phyloP scores from a whole-genome alignment of 2,888 invertebrate species.

The Spatulosminthurus flaviceps region DNA sequence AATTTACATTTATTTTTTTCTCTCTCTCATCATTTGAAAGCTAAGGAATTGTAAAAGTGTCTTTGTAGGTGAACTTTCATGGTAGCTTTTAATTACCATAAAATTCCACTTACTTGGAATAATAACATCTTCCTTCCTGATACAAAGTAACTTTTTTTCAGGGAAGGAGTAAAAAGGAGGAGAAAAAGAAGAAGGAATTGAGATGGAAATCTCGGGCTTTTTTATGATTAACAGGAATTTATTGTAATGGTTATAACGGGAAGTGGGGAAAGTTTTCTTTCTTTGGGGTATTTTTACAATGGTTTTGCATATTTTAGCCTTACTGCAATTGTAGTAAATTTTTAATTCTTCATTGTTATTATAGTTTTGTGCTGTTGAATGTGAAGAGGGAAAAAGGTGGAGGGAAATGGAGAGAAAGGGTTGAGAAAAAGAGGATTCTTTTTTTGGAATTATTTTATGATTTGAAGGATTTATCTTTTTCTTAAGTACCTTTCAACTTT shows the following conservation, averaged over 20 bases:
- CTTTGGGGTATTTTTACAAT: neutral
- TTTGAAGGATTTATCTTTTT: too few species aligned
- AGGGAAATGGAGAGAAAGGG: too few species aligned
- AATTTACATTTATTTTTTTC: neutral
- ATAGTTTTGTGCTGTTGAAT: too few species aligned
- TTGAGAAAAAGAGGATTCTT: too few species aligned
- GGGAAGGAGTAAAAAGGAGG: too few species aligned
- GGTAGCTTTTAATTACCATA: constrained; percentile 8
- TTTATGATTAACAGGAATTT: constrained; percentile 12
- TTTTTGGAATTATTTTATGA: too few species aligned
- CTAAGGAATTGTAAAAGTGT: neutral
- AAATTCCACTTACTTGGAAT: neutral
- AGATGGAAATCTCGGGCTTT: neutral
- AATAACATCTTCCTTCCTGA: neutral
- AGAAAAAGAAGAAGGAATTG: neutral
- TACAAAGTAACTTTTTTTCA: too few species aligned
- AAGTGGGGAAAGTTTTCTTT: neutral
- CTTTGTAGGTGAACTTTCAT: neutral
- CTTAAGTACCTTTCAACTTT: too few species aligned
- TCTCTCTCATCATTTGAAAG: neutral
- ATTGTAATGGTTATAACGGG: neutral
- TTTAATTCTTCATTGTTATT: too few species aligned
- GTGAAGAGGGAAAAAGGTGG: too few species aligned
- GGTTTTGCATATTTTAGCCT: too few species aligned
- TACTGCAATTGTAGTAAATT: too few species aligned